These are phyloP conservation scores for Microchirus variegatus DNA, from an alignment of 2,797 vertebrate species.

Conservation along the genomic window DNA sequence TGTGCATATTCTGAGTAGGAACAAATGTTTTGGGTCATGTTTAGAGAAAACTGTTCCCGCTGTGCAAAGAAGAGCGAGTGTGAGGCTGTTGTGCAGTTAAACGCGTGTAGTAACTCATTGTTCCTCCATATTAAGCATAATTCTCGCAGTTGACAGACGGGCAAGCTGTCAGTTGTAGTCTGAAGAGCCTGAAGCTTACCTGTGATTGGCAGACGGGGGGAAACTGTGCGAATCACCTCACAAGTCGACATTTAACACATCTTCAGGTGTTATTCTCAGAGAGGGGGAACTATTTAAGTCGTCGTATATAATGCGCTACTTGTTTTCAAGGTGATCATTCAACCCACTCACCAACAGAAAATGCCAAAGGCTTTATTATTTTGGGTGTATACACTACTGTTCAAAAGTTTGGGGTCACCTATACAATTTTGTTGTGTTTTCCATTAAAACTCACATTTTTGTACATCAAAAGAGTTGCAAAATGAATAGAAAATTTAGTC, in stretches of 20 bases:
- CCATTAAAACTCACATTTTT: too few relatives aligned
- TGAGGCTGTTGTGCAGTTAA: conserved; percentile 23
- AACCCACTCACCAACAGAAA: neutral
- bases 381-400: too few relatives aligned
- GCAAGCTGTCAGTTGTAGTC: conserved; percentile 37
- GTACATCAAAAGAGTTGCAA: too few relatives aligned
- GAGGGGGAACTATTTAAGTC: neutral
- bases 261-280: conserved; percentile 1
- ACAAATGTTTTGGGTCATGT: conserved; percentile 11
- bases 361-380: too few relatives aligned
- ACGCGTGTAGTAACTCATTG: conserved; percentile 31
- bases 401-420: too few relatives aligned
- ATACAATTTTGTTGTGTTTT: too few relatives aligned
- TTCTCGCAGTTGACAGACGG: conserved; percentile 32
- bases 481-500: too few relatives aligned
- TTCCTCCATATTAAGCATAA: conserved; percentile 27
- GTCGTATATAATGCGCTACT: neutral
- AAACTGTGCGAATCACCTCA: conserved; percentile 36
- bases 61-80: conserved; percentile 29
- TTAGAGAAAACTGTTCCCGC: conserved; percentile 30
- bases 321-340: neutral
- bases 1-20: neutral
- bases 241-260: conserved; percentile 16
- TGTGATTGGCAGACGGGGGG: conserved; percentile 50
- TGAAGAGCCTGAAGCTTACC: conserved; percentile 30